Base-by-base conservation (phyloP, 2,888 invertebrate species). In the Embidobia sp. region DNA sequence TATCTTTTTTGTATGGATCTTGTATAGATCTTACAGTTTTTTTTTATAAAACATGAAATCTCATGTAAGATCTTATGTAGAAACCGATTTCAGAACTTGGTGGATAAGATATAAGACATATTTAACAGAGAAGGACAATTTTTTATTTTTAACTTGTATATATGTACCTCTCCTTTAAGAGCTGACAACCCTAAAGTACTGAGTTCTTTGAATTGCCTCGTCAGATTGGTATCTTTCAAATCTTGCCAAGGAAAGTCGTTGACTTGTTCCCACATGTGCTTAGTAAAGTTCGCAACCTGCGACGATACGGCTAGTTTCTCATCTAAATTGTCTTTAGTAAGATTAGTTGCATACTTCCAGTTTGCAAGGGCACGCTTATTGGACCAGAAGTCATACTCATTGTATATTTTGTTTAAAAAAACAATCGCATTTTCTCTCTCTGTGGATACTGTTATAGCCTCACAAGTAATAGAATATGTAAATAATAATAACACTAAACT, bases 81-180 rank as follows among this genome's bases (percentile, higher is more conserved):
- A n/a, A n/a, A n/a, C n/a, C n/a, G n/a, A n/a, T n/a, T n/a, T n/a
- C n/a, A n/a, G n/a, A n/a, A n/a, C n/a, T n/a, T n/a, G n/a, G n/a
- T n/a, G n/a, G n/a, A 94, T 96, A 31, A 96, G 92, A 85, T 96
- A 94, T 0, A 95, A 94, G 0, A 93, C 93, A 85, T 95, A 95
- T 0, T 91, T 92, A n/a, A n/a, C n/a, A n/a, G n/a, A n/a, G n/a
- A n/a, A n/a, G n/a, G n/a, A n/a, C n/a, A n/a, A n/a, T n/a, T n/a
- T n/a, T n/a, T n/a, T n/a, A n/a, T n/a, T n/a, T n/a, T n/a, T n/a
- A n/a, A 91, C 91, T 81, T 93, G 92, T 81, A 94, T 93, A 0
- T 94, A 92, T n/a, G 96, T 96, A 96, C 91, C 91, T 1, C 91
- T 91, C 10, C 91, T 90, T 83, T 94, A 93, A 97, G 89, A 0